These are phyloP conservation scores for Lathronympha strigana DNA, from an alignment of 2,888 invertebrate species.

Conservation along the genomic window DNA sequence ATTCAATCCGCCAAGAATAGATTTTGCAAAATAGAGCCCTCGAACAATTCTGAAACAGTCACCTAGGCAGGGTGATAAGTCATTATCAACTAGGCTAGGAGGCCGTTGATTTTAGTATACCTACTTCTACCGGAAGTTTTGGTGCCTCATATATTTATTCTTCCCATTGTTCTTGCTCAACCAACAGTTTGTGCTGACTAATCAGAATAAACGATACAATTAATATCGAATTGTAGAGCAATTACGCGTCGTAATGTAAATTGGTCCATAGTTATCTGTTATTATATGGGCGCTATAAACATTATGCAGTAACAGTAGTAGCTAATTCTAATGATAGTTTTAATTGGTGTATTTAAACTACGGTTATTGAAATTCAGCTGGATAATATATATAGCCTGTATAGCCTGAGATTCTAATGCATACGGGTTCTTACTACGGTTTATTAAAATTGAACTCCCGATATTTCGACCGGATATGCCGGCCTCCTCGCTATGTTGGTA, in stretches of 20 bases:
- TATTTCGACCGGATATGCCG: too few relatives aligned
- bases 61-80: too few relatives aligned
- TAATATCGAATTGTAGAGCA: neutral
- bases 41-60: too few relatives aligned
- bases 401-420: too few relatives aligned
- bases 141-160: neutral
- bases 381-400: too few relatives aligned
- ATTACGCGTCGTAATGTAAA: constrained; percentile 16
- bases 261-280: constrained; percentile 8
- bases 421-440: too few relatives aligned
- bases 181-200: constrained; percentile 7
- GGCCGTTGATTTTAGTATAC: too few relatives aligned
- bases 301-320: constrained; percentile 3
- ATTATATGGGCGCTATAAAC: constrained; percentile 15
- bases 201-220: constrained; percentile 20
- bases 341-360: neutral
- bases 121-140: neutral
- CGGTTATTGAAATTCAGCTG: neutral
- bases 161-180: constrained; percentile 14
- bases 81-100: too few relatives aligned
- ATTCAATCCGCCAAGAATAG: too few relatives aligned
- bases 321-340: constrained; percentile 2
- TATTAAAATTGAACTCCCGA: too few relatives aligned
- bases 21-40: too few relatives aligned
- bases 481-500: too few relatives aligned